These are phyloP conservation scores for Lampris megalopsis DNA, from an alignment of 2,113 vertebrate genomes.

Conservation along the genomic window DNA sequence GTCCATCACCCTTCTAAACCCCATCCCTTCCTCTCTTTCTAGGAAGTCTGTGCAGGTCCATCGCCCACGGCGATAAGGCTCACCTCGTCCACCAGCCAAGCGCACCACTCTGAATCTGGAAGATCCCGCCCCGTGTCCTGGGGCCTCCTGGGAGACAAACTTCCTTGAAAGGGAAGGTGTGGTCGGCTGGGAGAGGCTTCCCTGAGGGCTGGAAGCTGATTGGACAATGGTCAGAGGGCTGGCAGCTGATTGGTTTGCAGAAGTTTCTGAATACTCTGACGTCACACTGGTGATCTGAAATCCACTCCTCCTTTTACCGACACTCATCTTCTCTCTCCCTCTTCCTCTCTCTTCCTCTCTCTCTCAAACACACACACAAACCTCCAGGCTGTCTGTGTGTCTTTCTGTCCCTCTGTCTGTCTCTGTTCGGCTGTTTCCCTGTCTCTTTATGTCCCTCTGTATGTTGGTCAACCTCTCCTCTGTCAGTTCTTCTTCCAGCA, in stretches of 20 bases:
- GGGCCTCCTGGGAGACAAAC: constrained; percentile 54
- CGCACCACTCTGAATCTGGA: constrained; percentile 89
- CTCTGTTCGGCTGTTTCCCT: background rate
- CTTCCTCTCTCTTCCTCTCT: background rate
- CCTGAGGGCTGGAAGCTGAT: constrained; percentile 35
- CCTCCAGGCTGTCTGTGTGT: background rate
- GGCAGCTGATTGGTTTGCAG: constrained; percentile 37
- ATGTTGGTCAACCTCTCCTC: no score
- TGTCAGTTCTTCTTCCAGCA: no score
- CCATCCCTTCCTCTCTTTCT: constrained; percentile 78
- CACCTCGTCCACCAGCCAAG: constrained; percentile 80
- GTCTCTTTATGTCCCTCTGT: background rate
- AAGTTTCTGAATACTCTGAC: constrained; percentile 78
- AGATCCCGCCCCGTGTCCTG: constrained; percentile 28
- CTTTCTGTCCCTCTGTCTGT: background rate
- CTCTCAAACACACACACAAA: constrained; percentile 10
- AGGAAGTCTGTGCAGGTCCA: constrained; percentile 88
- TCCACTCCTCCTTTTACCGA: constrained; percentile 87
- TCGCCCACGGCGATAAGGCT: constrained; percentile 85
- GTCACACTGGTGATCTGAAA: constrained; percentile 94
- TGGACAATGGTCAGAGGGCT: constrained; percentile 11
- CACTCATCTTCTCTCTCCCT: constrained; percentile 78
- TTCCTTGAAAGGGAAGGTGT: constrained; percentile 67
- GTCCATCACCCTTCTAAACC: constrained; percentile 76
- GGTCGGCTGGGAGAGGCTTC: constrained; percentile 76